Evolutionary conservation across 2,888 invertebrate species (phyloP).

Genomic region (Agrenia bidenticulata): DNA sequence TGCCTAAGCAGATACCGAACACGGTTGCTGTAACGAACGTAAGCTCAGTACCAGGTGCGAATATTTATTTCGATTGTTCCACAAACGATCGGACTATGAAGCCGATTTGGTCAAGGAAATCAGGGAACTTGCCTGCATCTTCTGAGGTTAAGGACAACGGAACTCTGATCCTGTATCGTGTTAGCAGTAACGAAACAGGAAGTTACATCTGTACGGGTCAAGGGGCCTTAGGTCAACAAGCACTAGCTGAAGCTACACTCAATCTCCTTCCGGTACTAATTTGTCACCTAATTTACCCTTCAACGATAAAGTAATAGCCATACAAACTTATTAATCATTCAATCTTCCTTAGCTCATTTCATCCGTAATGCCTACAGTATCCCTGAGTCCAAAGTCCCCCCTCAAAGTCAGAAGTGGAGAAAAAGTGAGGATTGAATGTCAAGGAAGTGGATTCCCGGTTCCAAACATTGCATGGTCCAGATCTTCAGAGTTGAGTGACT

Average conservation of each 20-base stretch:
- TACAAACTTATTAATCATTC: conserved; percentile 1
- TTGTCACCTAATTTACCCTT: background rate
- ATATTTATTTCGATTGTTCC: conserved; percentile 36
- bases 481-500: conserved; percentile 41
- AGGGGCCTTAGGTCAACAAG: conserved; percentile 18
- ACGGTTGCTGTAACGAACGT: too few relatives aligned
- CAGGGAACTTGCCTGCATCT: conserved; percentile 32
- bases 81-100: conserved; percentile 22
- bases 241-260: conserved; percentile 16
- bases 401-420: conserved; percentile 34
- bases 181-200: conserved; percentile 33
- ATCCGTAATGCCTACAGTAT: conserved; percentile 24
- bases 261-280: background rate
- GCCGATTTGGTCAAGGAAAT: conserved; percentile 27
- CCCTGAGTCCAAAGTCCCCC: conserved; percentile 35
- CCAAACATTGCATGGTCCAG: conserved; percentile 41
- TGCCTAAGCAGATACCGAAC: too few relatives aligned
- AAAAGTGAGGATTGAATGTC: conserved; percentile 34
- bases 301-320: background rate
- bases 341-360: conserved; percentile 7
- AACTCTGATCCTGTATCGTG: conserved; percentile 34
- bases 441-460: conserved; percentile 35
- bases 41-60: too few relatives aligned
- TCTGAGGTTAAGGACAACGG: conserved; percentile 38
- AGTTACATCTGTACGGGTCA: conserved; percentile 38